Conservation (phyloP, 2,888 invertebrate species). For the Elaeidobius kamerunicus region DNA sequence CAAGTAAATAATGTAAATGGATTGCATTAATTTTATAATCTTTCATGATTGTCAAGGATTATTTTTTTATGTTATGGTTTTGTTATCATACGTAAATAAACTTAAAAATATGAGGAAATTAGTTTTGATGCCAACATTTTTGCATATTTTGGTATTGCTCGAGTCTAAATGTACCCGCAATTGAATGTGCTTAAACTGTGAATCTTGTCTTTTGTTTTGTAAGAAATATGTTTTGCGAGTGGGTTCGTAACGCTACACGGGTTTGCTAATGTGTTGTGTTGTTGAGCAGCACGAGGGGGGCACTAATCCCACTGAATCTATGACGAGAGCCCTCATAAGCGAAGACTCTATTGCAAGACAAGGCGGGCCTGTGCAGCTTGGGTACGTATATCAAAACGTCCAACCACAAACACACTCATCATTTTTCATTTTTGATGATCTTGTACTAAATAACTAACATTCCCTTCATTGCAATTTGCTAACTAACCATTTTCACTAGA, state of each 20-base stretch:
- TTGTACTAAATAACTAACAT: too few relatives aligned
- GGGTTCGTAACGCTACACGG: constrained; percentile 32
- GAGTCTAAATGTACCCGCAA: too few relatives aligned
- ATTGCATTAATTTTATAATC: too few relatives aligned
- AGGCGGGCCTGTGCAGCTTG: constrained; percentile 91
- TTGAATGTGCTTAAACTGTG: neutral
- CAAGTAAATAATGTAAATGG: too few relatives aligned
- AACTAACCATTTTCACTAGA: too few relatives aligned
- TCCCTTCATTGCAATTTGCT: too few relatives aligned
- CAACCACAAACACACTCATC: neutral
- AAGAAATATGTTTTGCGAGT: constrained; percentile 1
- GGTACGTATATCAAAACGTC: constrained; percentile 70
- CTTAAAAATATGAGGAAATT: too few relatives aligned
- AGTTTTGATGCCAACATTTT: too few relatives aligned
- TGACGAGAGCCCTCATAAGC: constrained; percentile 92
- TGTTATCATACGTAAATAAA: too few relatives aligned
- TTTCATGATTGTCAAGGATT: too few relatives aligned
- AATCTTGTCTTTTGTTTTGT: constrained; percentile 13
- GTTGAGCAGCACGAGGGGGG: constrained; percentile 87
- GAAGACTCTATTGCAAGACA: constrained; percentile 83
- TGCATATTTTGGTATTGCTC: too few relatives aligned
- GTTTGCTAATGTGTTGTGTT: constrained; percentile 53
- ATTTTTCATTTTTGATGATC: neutral
- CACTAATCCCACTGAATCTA: constrained; percentile 89
- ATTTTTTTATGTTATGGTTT: too few relatives aligned